Base-by-base conservation (phyloP, 2,888 invertebrate genomes). In the Dasypolia templi region DNA sequence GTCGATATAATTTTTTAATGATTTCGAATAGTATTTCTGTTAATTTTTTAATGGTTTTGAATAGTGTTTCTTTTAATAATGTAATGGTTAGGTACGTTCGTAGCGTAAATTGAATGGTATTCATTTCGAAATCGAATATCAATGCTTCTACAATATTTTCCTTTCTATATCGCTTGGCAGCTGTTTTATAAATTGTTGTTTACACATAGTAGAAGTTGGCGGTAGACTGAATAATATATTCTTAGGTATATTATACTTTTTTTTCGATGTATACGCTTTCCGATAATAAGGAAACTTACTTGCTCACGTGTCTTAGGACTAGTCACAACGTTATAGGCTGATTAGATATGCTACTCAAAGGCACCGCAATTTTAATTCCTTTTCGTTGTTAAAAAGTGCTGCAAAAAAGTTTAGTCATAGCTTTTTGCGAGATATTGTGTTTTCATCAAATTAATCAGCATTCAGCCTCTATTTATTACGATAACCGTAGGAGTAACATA, bases 171-270 rank as follows among this genome's bases (percentile, higher is more conserved):
- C 6, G 32, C 68, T 46, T 35, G 9, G 35, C 22, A 22, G 17
- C 11, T 29, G 12, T 71, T 71, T 71, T 12, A 22, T 39, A 49
- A n/a, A 17, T 39, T 39, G 17, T 26, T 39, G 22, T 49, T 69
- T 49, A 19, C 17, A 49, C 12, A 17, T 72, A n/a, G 26, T 72
- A n/a, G 1, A 39, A 39, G 39, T 39, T 9, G 39, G 9, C 17
- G 72, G 39, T 72, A 39, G 17, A 49, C 12, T 19, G 39, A 29
- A 17, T 1, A 70, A 39, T 44, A 39, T 46, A 68, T n/a, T n/a
- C 2, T 67, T n/a, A 19, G 17, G 19, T 68, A 26, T n/a, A 65
- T 17, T 26, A 29, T 7, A 22, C 35, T 22, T 19, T 35, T 26
- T 66, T 35, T 62, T 35, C n/a, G 26, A 44, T 44, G 3, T 22